Base-by-base conservation (phyloP, 2,797 vertebrate species). In the Chromobotia macracanthus region DNA sequence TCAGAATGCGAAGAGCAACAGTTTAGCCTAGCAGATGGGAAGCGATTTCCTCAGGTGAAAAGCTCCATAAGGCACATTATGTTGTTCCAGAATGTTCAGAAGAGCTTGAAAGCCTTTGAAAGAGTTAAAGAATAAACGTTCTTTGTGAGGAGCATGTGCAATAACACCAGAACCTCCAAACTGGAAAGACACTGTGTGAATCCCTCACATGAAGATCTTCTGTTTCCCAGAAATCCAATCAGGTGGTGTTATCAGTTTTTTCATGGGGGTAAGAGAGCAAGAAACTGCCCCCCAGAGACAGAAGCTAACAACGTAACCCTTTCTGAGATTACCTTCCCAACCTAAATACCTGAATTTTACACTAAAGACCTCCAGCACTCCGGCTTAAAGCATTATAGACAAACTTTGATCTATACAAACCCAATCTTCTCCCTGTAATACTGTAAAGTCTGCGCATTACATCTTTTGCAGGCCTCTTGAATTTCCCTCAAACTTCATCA, bases 271-370 rank as follows among this genome's bases (percentile, higher is more conserved):
- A 68, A 61, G 16, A 53, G 58, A 71, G 23, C 50, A 80, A 80
- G 58, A 75, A 31, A 75, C 55, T 70, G 53, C 25, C 56, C 70
- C 64, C 65, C 51, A 3, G 72, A 72, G 67, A 51, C n/a, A 55
- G 38, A 72, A 75, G 44, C 78, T 81, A 82, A 72, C 65, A 72
- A 55, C 53, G 61, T 81, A 44, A 66, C 67, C 50, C 70, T 73
- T 68, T 80, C 64, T 83, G 73, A 83, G 76, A 80, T 81, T 83
- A 60, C 31, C 23, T 51, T 60, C 7, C 73, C 77, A 68, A 55
- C 72, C 55, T 82, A 82, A 83, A 76, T 63, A 58, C 65, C 77
- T 81, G 50, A 71, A 83, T 79, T 85, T 77, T 77, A 81, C 72
- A 81, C 72, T 69, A 66, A 83, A 63, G 78, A 73, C 50, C 65